Evolutionary conservation across 2,888 invertebrate genomes (phyloP).

Genomic region (Drepana falcataria): DNA sequence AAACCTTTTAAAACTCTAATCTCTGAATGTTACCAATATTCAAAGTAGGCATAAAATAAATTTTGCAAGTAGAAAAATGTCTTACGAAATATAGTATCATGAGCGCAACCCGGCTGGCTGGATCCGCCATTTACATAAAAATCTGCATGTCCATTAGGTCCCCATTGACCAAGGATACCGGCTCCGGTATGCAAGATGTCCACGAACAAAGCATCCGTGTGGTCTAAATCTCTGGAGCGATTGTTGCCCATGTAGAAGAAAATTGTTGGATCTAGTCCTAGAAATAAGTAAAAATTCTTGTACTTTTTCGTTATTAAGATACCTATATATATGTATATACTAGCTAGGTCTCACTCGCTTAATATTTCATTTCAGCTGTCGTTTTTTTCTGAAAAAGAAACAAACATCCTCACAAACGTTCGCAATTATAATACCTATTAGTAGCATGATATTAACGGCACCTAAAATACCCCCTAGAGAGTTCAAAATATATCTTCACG

Average conservation of each 20-base stretch:
- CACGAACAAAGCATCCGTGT: conserved; percentile 89
- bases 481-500: too few species aligned
- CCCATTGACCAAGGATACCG: conserved; percentile 93
- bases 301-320: not conserved
- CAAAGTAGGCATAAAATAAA: too few species aligned
- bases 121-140: conserved; percentile 94
- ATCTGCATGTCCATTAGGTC: conserved; percentile 92
- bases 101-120: conserved; percentile 91
- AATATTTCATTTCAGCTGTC: too few species aligned
- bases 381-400: too few species aligned
- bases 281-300: conserved; percentile 17
- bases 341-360: too few species aligned
- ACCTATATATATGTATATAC: too few species aligned
- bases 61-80: conserved; percentile 8
- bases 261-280: conserved; percentile 91
- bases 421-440: too few species aligned
- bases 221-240: conserved; percentile 87
- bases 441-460: too few species aligned
- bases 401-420: too few species aligned
- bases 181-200: conserved; percentile 91
- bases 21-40: too few species aligned
- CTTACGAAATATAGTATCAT: conserved; percentile 89
- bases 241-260: conserved; percentile 91
- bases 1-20: too few species aligned
- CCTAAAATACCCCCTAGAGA: too few species aligned